A percentile compares a stretch with the other conserved stretches of the same genome.
Evolutionary conservation across 2,113 vertebrate species (phyloP).

Genomic region (Myotis yumanensis): DNA sequence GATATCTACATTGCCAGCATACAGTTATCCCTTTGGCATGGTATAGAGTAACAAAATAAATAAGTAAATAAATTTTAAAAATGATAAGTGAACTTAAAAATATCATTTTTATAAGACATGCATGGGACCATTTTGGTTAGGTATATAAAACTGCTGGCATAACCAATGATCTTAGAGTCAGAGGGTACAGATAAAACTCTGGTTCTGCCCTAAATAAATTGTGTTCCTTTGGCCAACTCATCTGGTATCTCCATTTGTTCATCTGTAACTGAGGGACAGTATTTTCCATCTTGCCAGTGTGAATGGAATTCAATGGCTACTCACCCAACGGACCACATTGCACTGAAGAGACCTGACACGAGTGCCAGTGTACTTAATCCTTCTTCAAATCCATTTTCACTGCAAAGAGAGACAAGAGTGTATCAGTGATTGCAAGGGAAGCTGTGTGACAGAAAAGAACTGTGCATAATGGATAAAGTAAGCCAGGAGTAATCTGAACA

Average conservation of each 20-base stretch:
- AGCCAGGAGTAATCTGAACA: not conserved
- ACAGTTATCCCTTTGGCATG: not conserved
- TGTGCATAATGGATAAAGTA: not conserved
- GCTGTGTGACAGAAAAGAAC: not conserved
- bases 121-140: not conserved
- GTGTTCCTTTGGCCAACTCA: not conserved
- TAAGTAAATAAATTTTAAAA: not conserved
- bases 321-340: conserved; percentile 87
- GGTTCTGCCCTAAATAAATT: not conserved
- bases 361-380: conserved; percentile 86
- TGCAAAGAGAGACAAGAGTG: conserved; percentile 70
- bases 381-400: conserved; percentile 89
- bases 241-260: not conserved
- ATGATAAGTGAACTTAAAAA: not conserved
- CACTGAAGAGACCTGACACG: conserved; percentile 85
- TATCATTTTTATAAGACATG: not conserved
- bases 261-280: not conserved
- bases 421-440: conserved; percentile 69
- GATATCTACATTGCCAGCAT: not conserved
- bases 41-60: not conserved
- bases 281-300: not conserved
- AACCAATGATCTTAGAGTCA: not conserved
- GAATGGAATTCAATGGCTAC: conserved; percentile 45
- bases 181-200: not conserved
- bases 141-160: not conserved